These are phyloP conservation scores for Pampusana beccarii DNA, from an alignment of 2,113 vertebrate genomes.

Conservation along the genomic window DNA sequence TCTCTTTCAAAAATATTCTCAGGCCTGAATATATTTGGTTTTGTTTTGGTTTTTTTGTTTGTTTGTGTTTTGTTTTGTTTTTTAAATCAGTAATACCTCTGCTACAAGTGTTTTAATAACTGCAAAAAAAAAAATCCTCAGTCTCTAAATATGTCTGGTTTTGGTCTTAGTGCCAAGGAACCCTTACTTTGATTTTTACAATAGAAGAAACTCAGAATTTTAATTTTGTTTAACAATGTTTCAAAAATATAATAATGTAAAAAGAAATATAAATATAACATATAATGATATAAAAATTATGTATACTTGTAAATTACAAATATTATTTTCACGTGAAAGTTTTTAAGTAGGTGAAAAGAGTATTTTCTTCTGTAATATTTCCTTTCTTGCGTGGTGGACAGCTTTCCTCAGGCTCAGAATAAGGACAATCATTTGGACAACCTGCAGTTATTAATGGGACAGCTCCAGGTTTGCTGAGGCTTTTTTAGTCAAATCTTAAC, in stretches of 20 bases:
- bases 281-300: too few species aligned
- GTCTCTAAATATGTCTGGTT: not conserved
- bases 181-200: not conserved
- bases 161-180: not conserved
- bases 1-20: not conserved
- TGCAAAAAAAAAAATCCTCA: too few species aligned
- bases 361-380: not conserved
- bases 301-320: not conserved
- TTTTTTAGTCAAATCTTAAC: not conserved
- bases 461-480: not conserved
- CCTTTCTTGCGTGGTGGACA: not conserved
- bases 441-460: not conserved
- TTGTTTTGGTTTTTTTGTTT: too few species aligned
- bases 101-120: too few species aligned
- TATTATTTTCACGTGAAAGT: not conserved
- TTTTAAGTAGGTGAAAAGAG: not conserved
- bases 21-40: not conserved
- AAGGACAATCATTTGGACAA: not conserved
- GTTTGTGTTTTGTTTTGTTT: too few species aligned
- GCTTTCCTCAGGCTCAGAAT: not conserved
- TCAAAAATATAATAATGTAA: not conserved
- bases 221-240: not conserved
- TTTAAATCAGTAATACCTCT: too few species aligned
- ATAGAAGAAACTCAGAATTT: not conserved
- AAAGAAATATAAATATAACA: too few species aligned